phyloP scores from a whole-genome alignment of 1,140 invertebrate genomes.

The Lethrus apterus region DNA sequence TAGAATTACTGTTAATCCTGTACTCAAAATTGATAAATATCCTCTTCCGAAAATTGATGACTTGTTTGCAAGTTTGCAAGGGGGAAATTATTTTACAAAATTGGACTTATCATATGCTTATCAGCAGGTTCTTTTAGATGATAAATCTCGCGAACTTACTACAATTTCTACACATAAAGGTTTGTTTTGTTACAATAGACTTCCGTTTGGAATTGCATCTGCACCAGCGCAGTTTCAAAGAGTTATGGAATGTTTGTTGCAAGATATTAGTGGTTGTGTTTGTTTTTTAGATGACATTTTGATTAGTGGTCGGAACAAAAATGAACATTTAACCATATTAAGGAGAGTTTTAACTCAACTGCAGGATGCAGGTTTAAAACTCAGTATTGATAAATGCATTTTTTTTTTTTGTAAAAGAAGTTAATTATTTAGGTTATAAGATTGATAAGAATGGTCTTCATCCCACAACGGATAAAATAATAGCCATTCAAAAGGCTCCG shows the following conservation, averaged over 20 bases:
- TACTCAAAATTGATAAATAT: constrained; percentile 31
- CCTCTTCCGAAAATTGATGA: constrained; percentile 35
- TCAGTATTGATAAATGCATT: constrained; percentile 18
- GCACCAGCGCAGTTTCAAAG: constrained; percentile 31
- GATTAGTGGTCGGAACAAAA: constrained; percentile 23
- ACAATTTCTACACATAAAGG: constrained; percentile 36
- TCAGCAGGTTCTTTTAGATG: constrained; percentile 34
- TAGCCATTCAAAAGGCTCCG: too few species aligned
- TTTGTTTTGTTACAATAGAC: constrained; percentile 30
- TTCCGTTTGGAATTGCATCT: constrained; percentile 31
- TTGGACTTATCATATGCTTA: constrained; percentile 38
- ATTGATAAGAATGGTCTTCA: too few species aligned
- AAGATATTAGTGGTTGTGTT: constrained; percentile 7
- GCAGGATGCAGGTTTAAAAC: constrained; percentile 28
- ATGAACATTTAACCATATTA: constrained; percentile 25
- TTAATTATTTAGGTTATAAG: too few species aligned
- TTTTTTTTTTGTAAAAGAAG: too few species aligned
- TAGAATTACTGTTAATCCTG: constrained; percentile 37
- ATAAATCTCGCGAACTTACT: constrained; percentile 26
- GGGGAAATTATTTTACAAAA: constrained; percentile 34
- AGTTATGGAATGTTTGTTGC: constrained; percentile 28
- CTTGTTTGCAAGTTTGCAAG: constrained; percentile 32
- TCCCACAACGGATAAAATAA: too few species aligned
- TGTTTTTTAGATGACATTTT: constrained; percentile 22
- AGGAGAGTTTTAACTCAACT: constrained; percentile 14